A percentile compares a stretch with the other conserved stretches of the same genome.
phyloP scores from a whole-genome alignment of 1,140 invertebrate genomes.

The Phortica variegata region DNA sequence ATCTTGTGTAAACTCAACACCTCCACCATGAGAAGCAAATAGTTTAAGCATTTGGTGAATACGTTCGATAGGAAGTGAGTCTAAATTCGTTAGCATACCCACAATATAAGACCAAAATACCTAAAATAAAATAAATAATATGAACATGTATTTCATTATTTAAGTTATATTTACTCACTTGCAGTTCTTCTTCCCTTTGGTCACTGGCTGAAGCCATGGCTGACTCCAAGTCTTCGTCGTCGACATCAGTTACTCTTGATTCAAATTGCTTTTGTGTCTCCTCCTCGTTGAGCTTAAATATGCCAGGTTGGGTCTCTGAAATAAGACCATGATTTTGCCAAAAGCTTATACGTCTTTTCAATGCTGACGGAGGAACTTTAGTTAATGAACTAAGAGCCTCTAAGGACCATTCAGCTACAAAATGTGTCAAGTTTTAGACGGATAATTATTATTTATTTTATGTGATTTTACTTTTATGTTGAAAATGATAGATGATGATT shows the following conservation, averaged over 20 bases:
- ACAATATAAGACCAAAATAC: constrained; percentile 96
- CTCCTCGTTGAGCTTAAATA: constrained; percentile 79
- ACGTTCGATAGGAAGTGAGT: constrained; percentile 86
- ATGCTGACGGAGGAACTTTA: constrained; percentile 78
- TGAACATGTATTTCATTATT: not conserved
- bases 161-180: constrained; percentile 57
- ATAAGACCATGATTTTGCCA: constrained; percentile 89
- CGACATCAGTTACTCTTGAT: constrained; percentile 66
- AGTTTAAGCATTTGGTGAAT: constrained; percentile 97
- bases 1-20: constrained; percentile 83
- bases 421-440: not conserved
- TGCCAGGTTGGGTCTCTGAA: constrained; percentile 72
- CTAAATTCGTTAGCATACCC: constrained; percentile 94
- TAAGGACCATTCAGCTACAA: constrained; percentile 70
- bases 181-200: constrained; percentile 89
- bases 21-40: constrained; percentile 87
- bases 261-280: constrained; percentile 60
- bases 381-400: constrained; percentile 82
- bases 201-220: constrained; percentile 91
- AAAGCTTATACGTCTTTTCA: constrained; percentile 83
- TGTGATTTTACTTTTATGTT: constrained; percentile 71
- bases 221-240: constrained; percentile 90
- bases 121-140: constrained; percentile 15
- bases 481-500: constrained; percentile 92
- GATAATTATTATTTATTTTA: not conserved